phyloP scores from a whole-genome alignment of 2,113 vertebrate species.

The Naja naja region DNA sequence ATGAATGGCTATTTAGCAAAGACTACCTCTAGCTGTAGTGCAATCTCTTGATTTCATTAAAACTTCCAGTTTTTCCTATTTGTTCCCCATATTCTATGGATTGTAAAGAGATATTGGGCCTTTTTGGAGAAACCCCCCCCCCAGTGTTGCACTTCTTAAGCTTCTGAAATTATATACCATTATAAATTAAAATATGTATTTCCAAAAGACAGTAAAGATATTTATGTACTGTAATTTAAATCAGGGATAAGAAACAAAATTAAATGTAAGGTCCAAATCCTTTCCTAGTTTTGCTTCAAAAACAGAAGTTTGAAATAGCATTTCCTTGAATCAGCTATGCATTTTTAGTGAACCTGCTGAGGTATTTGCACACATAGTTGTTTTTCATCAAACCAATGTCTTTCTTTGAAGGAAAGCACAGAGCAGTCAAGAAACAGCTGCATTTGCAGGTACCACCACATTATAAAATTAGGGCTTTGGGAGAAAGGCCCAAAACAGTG shows the following conservation, averaged over 20 bases:
- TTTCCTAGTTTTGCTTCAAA: neutral
- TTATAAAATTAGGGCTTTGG: neutral
- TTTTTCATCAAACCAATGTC: neutral
- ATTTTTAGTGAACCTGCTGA: neutral
- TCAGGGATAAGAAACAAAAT: neutral
- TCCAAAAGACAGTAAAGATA: neutral
- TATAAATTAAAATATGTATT: neutral
- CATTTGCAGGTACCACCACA: neutral
- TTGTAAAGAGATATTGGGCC: neutral
- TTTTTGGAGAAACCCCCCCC: neutral
- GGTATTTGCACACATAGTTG: neutral
- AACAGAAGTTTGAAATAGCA: neutral
- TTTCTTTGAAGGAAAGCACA: neutral
- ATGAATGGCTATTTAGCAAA: neutral
- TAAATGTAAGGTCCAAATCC: neutral
- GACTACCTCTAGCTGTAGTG: neutral
- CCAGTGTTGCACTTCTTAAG: neutral
- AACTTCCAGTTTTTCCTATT: neutral
- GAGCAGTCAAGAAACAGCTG: neutral
- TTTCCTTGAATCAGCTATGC: neutral
- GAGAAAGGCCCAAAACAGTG: neutral
- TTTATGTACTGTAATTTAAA: neutral
- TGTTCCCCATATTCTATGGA: neutral
- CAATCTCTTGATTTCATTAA: neutral
- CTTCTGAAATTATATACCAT: neutral